Evolutionary conservation across 2,113 vertebrate genomes (phyloP).

Genomic region (Microtus montanus): DNA sequence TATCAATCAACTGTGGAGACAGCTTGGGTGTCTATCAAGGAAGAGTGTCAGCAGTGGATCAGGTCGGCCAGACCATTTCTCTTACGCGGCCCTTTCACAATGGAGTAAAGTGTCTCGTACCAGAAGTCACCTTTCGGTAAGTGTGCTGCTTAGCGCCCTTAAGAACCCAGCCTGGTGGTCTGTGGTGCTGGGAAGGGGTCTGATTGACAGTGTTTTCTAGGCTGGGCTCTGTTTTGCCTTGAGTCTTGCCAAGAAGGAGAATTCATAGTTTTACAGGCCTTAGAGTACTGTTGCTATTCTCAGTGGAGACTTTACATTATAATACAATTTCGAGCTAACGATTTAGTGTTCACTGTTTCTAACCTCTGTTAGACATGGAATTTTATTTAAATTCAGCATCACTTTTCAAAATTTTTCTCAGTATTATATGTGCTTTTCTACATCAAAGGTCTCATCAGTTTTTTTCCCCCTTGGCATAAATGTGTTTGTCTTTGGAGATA

Average conservation of each 20-base stretch:
- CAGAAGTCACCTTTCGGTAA: constrained; percentile 98
- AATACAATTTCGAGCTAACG: constrained; percentile 3
- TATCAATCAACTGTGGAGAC: constrained; percentile 97
- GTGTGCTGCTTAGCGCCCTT: background rate
- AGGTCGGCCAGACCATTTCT: constrained; percentile 97
- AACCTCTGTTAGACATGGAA: background rate
- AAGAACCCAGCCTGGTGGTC: background rate
- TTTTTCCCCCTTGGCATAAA: background rate
- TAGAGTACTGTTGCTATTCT: background rate
- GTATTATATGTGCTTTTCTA: constrained; percentile 26
- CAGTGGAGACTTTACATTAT: background rate
- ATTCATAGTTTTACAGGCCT: background rate
- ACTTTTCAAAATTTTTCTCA: constrained; percentile 47
- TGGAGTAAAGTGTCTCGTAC: constrained; percentile 96
- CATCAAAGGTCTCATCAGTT: background rate
- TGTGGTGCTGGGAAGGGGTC: background rate
- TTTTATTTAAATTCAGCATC: constrained; percentile 46
- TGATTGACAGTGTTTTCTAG: background rate
- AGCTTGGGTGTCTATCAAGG: constrained; percentile 97
- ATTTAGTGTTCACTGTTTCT: background rate
- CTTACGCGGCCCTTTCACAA: constrained; percentile 97
- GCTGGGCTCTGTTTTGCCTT: background rate
- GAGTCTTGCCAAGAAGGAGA: background rate
- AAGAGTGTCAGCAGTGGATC: constrained; percentile 95
- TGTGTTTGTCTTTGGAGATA: background rate